Evolutionary conservation across 2,797 vertebrate genomes (phyloP).

Genomic region (Clangula hyemalis): DNA sequence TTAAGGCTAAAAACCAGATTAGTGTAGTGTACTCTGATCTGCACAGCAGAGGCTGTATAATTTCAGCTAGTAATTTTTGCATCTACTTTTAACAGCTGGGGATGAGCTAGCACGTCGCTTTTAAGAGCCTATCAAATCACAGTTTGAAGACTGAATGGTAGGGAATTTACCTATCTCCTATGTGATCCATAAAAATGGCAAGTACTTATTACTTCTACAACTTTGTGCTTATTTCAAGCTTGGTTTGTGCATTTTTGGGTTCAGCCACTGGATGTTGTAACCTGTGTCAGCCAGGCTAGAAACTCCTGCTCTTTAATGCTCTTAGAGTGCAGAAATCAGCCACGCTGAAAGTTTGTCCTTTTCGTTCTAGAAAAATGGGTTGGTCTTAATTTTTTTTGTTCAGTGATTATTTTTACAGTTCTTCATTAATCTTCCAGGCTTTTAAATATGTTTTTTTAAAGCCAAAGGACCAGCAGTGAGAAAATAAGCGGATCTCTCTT

Average conservation of each 20-base stretch:
- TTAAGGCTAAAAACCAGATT: conserved; percentile 40
- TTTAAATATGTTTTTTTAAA: neutral
- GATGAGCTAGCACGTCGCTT: neutral
- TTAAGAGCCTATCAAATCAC: conserved; percentile 23
- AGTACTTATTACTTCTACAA: conserved; percentile 23
- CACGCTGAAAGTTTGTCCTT: neutral
- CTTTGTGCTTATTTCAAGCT: conserved; percentile 29
- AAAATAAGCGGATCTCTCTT: neutral
- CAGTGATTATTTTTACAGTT: neutral
- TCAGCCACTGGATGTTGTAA: neutral
- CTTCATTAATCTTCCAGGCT: neutral
- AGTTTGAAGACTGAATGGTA: conserved; percentile 31
- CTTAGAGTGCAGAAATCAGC: neutral
- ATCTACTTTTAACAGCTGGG: neutral
- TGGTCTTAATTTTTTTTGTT: neutral
- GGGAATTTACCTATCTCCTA: conserved; percentile 1
- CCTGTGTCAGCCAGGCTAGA: neutral
- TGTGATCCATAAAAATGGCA: conserved; percentile 37
- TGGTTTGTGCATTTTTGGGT: neutral
- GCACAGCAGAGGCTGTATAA: conserved; percentile 4
- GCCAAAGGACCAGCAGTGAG: neutral
- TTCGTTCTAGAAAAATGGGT: neutral
- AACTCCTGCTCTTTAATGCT: neutral
- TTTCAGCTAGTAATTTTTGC: conserved; percentile 23
- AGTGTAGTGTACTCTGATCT: conserved; percentile 3